Evolutionary conservation across 2,797 vertebrate genomes (phyloP).

Genomic region (Rhynchonycteris naso): DNA sequence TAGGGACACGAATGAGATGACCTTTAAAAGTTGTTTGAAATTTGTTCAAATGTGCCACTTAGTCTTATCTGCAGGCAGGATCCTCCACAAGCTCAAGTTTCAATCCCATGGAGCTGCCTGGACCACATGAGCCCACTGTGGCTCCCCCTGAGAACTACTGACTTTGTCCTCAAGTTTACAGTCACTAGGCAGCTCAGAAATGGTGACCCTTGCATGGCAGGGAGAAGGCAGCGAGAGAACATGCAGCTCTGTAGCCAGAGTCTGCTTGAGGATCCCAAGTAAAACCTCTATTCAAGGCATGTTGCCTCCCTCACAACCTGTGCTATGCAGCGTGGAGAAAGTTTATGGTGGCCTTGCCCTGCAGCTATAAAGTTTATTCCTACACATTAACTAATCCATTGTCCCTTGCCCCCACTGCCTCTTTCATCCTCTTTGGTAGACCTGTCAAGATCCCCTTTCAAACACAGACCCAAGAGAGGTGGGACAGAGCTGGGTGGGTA

Average conservation of each 20-base stretch:
- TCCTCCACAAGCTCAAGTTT: not conserved
- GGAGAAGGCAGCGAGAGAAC: not conserved
- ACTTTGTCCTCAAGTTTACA: not conserved
- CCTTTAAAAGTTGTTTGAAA: slow-evolving; percentile 38
- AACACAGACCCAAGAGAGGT: not conserved
- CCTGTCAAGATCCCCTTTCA: slow-evolving; percentile 49
- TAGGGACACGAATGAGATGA: not conserved
- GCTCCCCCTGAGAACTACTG: not conserved
- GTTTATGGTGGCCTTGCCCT: slow-evolving; percentile 47
- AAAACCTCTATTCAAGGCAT: not conserved
- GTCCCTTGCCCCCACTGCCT: slow-evolving; percentile 36
- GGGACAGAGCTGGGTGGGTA: not conserved
- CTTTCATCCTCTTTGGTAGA: slow-evolving; percentile 67
- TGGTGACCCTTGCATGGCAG: not conserved
- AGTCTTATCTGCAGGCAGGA: not conserved
- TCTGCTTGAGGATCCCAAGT: not conserved
- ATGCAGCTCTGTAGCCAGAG: not conserved
- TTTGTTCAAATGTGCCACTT: not conserved
- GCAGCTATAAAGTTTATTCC: slow-evolving; percentile 73
- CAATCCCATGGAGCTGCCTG: not conserved
- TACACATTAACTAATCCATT: slow-evolving; percentile 57
- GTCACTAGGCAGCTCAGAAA: not conserved
- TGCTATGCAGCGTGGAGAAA: not conserved
- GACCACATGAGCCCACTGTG: not conserved
- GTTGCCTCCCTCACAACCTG: not conserved